Conservation (phyloP, 1,140 invertebrate genomes). For the Mercenaria mercenaria region DNA sequence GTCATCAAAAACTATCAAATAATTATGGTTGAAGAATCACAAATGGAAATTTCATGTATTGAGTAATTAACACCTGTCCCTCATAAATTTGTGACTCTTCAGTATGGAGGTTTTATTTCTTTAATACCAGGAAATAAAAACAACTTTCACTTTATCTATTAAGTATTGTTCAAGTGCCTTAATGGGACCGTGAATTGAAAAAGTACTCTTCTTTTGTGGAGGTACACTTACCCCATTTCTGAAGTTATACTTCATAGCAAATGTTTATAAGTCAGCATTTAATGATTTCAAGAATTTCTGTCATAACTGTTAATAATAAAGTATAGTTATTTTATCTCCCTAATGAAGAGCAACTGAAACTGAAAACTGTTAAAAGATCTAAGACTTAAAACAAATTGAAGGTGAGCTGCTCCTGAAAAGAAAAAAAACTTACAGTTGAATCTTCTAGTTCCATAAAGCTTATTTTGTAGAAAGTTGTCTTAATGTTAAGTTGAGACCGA, state of each 20-base stretch:
- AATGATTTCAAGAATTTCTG: no score
- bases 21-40: constrained; percentile 34
- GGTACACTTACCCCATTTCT: not conserved
- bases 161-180: constrained; percentile 46
- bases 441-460: no score
- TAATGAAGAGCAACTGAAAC: no score
- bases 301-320: no score
- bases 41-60: constrained; percentile 53
- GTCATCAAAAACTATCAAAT: constrained; percentile 57
- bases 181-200: constrained; percentile 18
- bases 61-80: constrained; percentile 48
- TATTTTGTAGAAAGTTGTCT: no score
- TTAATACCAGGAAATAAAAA: constrained; percentile 54
- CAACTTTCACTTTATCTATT: constrained; percentile 55
- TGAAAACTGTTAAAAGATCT: no score
- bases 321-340: no score
- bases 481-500: no score
- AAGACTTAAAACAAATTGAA: no score
- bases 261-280: no score
- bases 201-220: constrained; percentile 3
- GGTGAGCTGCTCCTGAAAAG: no score
- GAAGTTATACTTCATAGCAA: not conserved
- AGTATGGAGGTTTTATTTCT: constrained; percentile 38
- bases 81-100: constrained; percentile 38
- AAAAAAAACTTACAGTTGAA: no score